phyloP scores from a whole-genome alignment of 2,113 vertebrate genomes.

The Semicossyphus pulcher region DNA sequence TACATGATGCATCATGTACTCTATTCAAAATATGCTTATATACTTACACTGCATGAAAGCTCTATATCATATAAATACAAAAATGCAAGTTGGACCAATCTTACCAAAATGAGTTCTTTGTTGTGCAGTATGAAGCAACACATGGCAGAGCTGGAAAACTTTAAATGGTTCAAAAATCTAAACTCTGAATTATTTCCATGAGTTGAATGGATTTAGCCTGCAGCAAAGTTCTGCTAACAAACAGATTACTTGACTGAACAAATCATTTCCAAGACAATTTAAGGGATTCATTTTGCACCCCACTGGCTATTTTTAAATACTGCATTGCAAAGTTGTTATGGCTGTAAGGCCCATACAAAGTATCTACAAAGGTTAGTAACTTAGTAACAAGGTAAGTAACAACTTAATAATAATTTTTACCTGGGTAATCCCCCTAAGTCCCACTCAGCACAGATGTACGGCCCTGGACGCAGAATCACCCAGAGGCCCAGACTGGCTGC shows the following conservation, averaged over 20 bases:
- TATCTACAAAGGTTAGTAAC: neutral
- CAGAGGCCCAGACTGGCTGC: conserved; percentile 88
- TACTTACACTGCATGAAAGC: too few species aligned
- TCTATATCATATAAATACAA: neutral
- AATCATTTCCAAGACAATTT: conserved; percentile 30
- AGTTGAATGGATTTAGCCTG: conserved; percentile 32
- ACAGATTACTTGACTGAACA: conserved; percentile 33
- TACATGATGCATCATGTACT: neutral
- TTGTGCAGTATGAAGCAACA: neutral
- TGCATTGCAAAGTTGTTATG: neutral
- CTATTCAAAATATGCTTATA: neutral
- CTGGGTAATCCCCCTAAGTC: conserved; percentile 93
- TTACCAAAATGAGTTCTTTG: neutral
- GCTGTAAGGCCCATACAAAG: neutral
- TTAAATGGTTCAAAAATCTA: conserved; percentile 10
- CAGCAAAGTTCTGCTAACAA: conserved; percentile 18
- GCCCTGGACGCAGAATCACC: conserved; percentile 93
- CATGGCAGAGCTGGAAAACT: neutral
- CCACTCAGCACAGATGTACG: conserved; percentile 93
- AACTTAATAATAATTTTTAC: conserved; percentile 70
- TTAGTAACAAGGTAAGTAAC: too few species aligned
- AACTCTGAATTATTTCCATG: conserved; percentile 11
- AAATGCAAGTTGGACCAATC: neutral
- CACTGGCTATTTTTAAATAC: conserved; percentile 6
- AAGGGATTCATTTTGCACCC: conserved; percentile 1